Evolutionary conservation across 2,797 vertebrate species (phyloP).

Genomic region (Tolypeutes matacus): DNA sequence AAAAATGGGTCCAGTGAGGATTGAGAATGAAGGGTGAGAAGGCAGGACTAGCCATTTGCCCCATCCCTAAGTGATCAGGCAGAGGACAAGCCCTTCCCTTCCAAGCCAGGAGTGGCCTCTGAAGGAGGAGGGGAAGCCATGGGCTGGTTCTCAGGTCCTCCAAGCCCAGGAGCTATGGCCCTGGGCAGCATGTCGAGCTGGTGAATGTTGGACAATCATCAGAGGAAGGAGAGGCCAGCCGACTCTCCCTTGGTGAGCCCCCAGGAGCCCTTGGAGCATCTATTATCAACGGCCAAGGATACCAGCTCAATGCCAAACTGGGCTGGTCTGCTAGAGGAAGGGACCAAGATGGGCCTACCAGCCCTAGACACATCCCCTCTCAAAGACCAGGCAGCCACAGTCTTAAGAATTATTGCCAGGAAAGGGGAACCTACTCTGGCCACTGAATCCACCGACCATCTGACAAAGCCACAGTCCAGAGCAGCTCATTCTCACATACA

Average conservation of each 20-base stretch:
- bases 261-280: constrained; percentile 72
- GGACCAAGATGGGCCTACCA: neutral
- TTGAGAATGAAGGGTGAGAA: neutral
- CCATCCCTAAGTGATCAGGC: constrained; percentile 6
- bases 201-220: constrained; percentile 62
- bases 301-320: constrained; percentile 47
- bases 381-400: neutral
- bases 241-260: constrained; percentile 34
- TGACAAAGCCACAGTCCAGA: neutral
- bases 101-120: constrained; percentile 27
- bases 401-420: neutral
- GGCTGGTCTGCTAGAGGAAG: neutral
- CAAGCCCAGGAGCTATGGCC: neutral
- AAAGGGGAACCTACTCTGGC: neutral
- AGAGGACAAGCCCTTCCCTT: constrained; percentile 12
- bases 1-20: neutral
- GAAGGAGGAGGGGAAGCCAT: neutral
- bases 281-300: constrained; percentile 70
- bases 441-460: constrained; percentile 5
- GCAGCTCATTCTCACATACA: neutral
- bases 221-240: constrained; percentile 61
- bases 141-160: constrained; percentile 39
- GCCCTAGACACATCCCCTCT: neutral
- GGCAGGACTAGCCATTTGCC: neutral
- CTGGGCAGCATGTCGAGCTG: fast-evolving